Evolutionary conservation across 2,888 invertebrate genomes (phyloP).

Genomic region (Chrysolina oricalcia): DNA sequence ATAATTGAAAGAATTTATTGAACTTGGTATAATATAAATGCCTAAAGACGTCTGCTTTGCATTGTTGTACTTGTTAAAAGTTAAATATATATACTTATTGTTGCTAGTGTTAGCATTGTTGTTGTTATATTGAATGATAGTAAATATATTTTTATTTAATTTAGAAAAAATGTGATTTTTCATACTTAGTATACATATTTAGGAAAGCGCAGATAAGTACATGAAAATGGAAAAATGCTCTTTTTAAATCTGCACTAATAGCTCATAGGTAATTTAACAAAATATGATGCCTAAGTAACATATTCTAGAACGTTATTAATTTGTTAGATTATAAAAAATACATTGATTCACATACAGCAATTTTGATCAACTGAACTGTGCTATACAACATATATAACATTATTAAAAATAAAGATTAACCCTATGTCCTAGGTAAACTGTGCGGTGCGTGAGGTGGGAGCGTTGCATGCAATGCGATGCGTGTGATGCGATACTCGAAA

Average conservation of each 20-base stretch:
- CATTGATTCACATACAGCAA: neutral
- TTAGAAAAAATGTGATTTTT: constrained; percentile 62
- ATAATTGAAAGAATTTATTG: constrained; percentile 48
- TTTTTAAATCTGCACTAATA: constrained; percentile 57
- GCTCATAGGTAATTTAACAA: constrained; percentile 44
- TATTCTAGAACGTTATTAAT: constrained; percentile 4
- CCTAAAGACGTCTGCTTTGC: constrained; percentile 65
- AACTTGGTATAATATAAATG: constrained; percentile 35
- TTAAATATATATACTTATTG: constrained; percentile 70
- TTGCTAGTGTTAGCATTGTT: constrained; percentile 71
- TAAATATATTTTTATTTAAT: constrained; percentile 65
- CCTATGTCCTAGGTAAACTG: no score
- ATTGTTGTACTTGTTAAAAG: constrained; percentile 71
- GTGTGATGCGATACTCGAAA: no score
- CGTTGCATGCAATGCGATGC: no score
- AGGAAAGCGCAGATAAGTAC: constrained; percentile 36
- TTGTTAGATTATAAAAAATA: neutral
- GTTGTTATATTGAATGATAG: constrained; percentile 69
- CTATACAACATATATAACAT: neutral
- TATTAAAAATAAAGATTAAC: neutral
- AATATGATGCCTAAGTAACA: constrained; percentile 41
- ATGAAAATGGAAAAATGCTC: constrained; percentile 46
- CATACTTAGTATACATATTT: constrained; percentile 60
- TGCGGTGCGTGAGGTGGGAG: no score
- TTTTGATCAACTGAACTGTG: neutral